Conservation (phyloP, 37 sponge, comb jelly and placozoan species). For the Ianthella basta region DNA sequence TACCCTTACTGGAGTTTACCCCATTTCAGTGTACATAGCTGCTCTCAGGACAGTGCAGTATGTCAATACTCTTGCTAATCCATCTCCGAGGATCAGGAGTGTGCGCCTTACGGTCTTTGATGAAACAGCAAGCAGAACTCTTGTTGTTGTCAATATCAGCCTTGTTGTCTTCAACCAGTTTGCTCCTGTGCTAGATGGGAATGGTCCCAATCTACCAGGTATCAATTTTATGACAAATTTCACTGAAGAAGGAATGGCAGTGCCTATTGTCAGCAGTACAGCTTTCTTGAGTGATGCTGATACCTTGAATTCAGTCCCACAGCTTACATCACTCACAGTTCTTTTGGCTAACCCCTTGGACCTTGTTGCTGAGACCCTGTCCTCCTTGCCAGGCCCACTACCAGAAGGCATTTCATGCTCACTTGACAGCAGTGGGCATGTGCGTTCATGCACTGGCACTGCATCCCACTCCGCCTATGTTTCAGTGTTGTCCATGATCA, state of each 20-base stretch:
- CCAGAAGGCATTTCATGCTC: slow-evolving; percentile 28
- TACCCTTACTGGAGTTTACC: slow-evolving; percentile 35
- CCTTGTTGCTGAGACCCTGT: slow-evolving; percentile 21
- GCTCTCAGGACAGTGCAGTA: slow-evolving; percentile 50
- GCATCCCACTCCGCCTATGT: slow-evolving; percentile 19
- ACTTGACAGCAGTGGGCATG: background rate
- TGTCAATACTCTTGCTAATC: slow-evolving; percentile 58
- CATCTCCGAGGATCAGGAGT: slow-evolving; percentile 39
- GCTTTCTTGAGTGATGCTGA: slow-evolving; percentile 59
- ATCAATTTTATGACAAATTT: slow-evolving; percentile 35
- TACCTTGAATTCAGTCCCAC: background rate
- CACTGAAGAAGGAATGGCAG: slow-evolving; percentile 51
- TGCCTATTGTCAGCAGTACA: slow-evolving; percentile 35
- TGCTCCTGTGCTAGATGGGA: slow-evolving; percentile 72
- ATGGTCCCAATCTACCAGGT: slow-evolving; percentile 53
- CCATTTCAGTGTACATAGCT: slow-evolving; percentile 36
- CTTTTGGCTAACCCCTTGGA: slow-evolving; percentile 46
- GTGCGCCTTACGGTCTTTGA: slow-evolving; percentile 54
- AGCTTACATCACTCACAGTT: slow-evolving; percentile 39
- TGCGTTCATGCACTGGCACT: slow-evolving; percentile 12
- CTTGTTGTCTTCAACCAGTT: slow-evolving; percentile 57
- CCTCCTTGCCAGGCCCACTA: background rate
- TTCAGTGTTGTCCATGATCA: background rate
- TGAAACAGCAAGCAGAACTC: slow-evolving; percentile 41
- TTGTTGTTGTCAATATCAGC: slow-evolving; percentile 34